Conservation (phyloP, 2,797 vertebrate genomes). For the Peromyscus eremicus region DNA sequence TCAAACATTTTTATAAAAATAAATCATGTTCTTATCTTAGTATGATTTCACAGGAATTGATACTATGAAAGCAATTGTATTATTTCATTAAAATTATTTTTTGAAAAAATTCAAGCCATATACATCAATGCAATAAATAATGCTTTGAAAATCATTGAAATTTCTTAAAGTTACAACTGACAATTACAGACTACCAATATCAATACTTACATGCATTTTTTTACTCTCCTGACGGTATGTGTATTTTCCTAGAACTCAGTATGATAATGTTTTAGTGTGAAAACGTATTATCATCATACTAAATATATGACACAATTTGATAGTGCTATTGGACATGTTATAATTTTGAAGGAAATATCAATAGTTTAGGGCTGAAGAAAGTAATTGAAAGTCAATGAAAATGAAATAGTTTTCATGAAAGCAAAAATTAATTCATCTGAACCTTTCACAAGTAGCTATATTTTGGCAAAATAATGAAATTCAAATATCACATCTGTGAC, state of each 20-base stretch:
- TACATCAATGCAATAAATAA: not conserved
- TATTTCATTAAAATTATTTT: not conserved
- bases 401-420: not conserved
- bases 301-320: not conserved
- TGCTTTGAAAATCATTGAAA: not conserved
- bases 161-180: not conserved
- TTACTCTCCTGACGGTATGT: not conserved
- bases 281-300: not conserved
- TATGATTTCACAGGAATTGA: not conserved
- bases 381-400: not conserved
- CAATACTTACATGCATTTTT: not conserved
- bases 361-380: not conserved
- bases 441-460: not conserved
- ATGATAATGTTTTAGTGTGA: not conserved
- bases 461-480: conserved; percentile 15
- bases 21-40: not conserved
- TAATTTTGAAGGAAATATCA: not conserved
- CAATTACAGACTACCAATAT: not conserved
- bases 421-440: conserved; percentile 2
- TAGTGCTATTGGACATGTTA: not conserved
- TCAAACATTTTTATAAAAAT: not conserved
- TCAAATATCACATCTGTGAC: not conserved
- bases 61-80: not conserved
- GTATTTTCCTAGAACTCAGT: not conserved
- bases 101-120: not conserved